These are phyloP conservation scores for Tretioscincus oriximinensis DNA, from an alignment of 2,113 vertebrate genomes.

Conservation along the genomic window DNA sequence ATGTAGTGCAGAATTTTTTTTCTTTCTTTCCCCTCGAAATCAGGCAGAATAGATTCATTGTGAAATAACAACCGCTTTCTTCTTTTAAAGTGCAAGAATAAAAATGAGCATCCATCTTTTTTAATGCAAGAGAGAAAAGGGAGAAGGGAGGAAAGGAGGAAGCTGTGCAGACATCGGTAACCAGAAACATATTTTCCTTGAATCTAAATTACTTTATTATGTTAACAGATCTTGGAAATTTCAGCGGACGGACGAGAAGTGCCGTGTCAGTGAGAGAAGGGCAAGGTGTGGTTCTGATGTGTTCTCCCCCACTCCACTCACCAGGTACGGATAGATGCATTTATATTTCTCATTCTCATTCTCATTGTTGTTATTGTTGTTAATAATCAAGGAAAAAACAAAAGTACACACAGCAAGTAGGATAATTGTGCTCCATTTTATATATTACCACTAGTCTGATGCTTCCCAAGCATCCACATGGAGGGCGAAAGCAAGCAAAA, in stretches of 20 bases:
- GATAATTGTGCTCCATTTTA: too few relatives aligned
- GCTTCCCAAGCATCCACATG: too few relatives aligned
- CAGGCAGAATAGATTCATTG: slow-evolving; percentile 32
- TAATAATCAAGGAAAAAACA: too few relatives aligned
- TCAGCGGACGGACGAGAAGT: slow-evolving; percentile 86
- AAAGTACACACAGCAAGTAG: too few relatives aligned
- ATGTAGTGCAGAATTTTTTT: slow-evolving; percentile 9
- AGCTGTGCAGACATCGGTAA: neutral
- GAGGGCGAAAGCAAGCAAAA: too few relatives aligned
- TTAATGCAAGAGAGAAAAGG: slow-evolving; percentile 34
- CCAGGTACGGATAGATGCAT: slow-evolving; percentile 79
- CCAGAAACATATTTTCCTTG: slow-evolving; percentile 1
- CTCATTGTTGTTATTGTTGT: too few relatives aligned
- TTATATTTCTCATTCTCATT: neutral
- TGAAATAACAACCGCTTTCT: neutral
- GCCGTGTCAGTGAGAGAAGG: slow-evolving; percentile 94
- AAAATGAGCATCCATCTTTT: slow-evolving; percentile 33
- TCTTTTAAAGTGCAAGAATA: slow-evolving; percentile 21
- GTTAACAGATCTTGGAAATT: slow-evolving; percentile 88
- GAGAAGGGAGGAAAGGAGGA: slow-evolving; percentile 28
- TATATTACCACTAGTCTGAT: too few relatives aligned
- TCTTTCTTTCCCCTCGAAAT: slow-evolving; percentile 23
- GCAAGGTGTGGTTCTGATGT: slow-evolving; percentile 96
- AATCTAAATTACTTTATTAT: slow-evolving; percentile 59
- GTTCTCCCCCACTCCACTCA: slow-evolving; percentile 90